These are phyloP conservation scores for Ammodytes dubius DNA, from an alignment of 2,113 vertebrate genomes.

Conservation along the genomic window DNA sequence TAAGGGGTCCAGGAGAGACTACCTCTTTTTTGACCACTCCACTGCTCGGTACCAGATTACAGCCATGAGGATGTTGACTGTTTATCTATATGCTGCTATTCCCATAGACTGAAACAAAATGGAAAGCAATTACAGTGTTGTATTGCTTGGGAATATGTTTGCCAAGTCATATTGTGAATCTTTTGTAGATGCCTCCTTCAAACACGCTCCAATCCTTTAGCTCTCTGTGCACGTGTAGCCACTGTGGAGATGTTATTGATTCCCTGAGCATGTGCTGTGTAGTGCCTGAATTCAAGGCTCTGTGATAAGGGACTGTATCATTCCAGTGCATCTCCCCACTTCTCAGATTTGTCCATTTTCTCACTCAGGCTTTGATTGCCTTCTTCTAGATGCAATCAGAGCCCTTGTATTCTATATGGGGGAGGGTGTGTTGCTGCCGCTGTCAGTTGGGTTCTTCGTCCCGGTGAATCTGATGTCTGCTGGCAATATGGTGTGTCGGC, in stretches of 20 bases:
- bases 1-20: slow-evolving; percentile 53
- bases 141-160: slow-evolving; percentile 25
- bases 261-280: slow-evolving; percentile 32
- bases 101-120: slow-evolving; percentile 31
- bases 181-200: slow-evolving; percentile 41
- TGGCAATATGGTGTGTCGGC: slow-evolving; percentile 69
- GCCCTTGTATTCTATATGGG: slow-evolving; percentile 41
- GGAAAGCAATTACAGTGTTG: slow-evolving; percentile 36
- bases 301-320: slow-evolving; percentile 59
- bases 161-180: slow-evolving; percentile 50
- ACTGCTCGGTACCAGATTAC: slow-evolving; percentile 25
- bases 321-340: slow-evolving; percentile 62
- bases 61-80: slow-evolving; percentile 17
- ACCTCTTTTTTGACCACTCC: slow-evolving; percentile 50
- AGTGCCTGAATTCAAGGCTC: slow-evolving; percentile 48
- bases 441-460: slow-evolving; percentile 67
- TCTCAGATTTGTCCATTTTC: slow-evolving; percentile 48
- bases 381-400: slow-evolving; percentile 70
- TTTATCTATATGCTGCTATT: slow-evolving; percentile 38
- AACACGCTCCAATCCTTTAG: slow-evolving; percentile 1
- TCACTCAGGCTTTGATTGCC: slow-evolving; percentile 67
- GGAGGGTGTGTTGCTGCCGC: slow-evolving; percentile 36
- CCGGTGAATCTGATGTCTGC: slow-evolving; percentile 68
- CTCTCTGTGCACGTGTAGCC: slow-evolving; percentile 20
- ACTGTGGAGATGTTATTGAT: slow-evolving; percentile 53